A percentile compares a stretch with the other conserved stretches of the same genome.
phyloP scores from a whole-genome alignment of 2,797 vertebrate genomes.

The Micropoecilia bifurca region DNA sequence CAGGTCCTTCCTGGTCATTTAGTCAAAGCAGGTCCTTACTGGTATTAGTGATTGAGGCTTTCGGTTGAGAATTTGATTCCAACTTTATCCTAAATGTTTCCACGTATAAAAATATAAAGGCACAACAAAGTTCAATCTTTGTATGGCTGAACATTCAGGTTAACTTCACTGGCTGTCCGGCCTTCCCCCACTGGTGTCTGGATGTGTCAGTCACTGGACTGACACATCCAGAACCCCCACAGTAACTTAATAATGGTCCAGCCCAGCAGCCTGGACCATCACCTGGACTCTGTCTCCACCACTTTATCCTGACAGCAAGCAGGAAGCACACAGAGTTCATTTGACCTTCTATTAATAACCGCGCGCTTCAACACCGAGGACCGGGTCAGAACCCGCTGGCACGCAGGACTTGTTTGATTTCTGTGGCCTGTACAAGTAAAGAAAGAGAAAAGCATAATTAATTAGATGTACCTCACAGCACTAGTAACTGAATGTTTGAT shows the following conservation, averaged over 20 bases:
- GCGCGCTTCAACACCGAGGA: slow-evolving; percentile 33
- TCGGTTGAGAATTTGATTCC: neutral
- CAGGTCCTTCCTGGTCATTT: neutral
- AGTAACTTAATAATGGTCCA: slow-evolving; percentile 26
- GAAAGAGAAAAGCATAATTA: too few relatives aligned
- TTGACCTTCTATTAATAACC: slow-evolving; percentile 68
- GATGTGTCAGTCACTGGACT: slow-evolving; percentile 1
- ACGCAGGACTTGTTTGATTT: slow-evolving; percentile 21
- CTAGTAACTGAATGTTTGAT: neutral
- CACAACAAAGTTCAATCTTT: neutral
- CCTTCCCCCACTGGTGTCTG: neutral
- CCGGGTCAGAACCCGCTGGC: slow-evolving; percentile 19
- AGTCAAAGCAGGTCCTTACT: neutral
- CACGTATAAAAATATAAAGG: neutral
- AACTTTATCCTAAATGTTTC: neutral
- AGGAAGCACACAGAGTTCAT: slow-evolving; percentile 21
- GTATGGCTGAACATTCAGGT: neutral
- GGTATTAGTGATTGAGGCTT: neutral
- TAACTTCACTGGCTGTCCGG: slow-evolving; percentile 1
- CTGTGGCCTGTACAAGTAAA: neutral
- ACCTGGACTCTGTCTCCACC: slow-evolving; percentile 25
- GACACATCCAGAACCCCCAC: slow-evolving; percentile 1
- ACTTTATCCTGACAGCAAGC: slow-evolving; percentile 12
- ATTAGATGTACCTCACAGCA: neutral
- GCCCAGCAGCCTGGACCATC: slow-evolving; percentile 6